These are phyloP conservation scores for Alectoris magna DNA, from an alignment of 2,797 vertebrate species.

Conservation along the genomic window DNA sequence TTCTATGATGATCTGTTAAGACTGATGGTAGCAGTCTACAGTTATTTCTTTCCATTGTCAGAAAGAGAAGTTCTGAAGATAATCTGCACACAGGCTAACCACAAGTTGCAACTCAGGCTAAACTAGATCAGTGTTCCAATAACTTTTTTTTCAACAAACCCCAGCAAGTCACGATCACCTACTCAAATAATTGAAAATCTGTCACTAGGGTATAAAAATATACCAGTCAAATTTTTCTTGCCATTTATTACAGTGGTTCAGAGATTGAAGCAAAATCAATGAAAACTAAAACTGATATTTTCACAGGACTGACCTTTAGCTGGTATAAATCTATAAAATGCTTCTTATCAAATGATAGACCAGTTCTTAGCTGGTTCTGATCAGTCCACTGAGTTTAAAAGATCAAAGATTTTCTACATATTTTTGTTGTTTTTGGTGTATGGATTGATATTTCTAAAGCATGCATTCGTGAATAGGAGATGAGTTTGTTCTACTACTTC, in stretches of 20 bases:
- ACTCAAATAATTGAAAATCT: neutral
- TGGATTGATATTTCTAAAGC: neutral
- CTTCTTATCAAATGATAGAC: neutral
- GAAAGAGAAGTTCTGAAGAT: neutral
- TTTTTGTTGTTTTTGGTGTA: neutral
- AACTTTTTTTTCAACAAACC: neutral
- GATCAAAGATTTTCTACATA: neutral
- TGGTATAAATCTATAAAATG: neutral
- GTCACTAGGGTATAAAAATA: neutral
- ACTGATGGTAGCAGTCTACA: fast-evolving
- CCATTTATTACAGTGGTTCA: neutral
- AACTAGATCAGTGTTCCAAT: neutral
- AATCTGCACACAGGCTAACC: neutral
- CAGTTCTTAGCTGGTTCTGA: neutral
- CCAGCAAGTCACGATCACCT: neutral
- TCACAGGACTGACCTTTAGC: neutral
- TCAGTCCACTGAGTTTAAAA: neutral
- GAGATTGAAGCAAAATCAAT: neutral
- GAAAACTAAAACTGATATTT: neutral
- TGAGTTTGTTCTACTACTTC: neutral
- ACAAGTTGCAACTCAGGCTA: neutral
- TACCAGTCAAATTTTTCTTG: neutral
- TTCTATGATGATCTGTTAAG: neutral
- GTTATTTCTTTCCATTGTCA: neutral
- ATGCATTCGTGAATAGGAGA: neutral